Base-by-base conservation (phyloP, 2,888 invertebrate species). In the Achlya flavicornis region DNA sequence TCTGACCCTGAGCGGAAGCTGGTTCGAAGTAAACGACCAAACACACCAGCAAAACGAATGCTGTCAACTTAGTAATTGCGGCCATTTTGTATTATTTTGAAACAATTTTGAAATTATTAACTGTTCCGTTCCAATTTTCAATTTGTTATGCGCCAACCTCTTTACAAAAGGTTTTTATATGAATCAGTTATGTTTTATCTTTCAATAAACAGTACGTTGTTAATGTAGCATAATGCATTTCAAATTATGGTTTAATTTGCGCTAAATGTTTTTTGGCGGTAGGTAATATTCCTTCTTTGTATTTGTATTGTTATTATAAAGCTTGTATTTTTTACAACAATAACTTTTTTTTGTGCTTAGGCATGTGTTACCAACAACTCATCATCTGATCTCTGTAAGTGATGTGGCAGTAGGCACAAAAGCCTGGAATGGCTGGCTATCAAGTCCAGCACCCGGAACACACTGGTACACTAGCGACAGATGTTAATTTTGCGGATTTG, bases 31-130 rank as follows among this genome's bases (percentile, higher is more conserved):
- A 65, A 53, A 76, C 78, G 58, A 84, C 64, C 19, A 81, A 69
- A 61, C 80, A 85, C 48, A 84, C 72, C 3, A 86, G 41, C 58
- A 87, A 66, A 68, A 86, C 62, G 4, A 85, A 41, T 69, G 75
- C 71, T 69, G 83, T 77, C 68, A 87, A 65, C 68, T 83, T 84
- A 0, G 72, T 76, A 32, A 79, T 64, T 35, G 66, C 74, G 48
- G 85, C 82, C 88, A 86, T 87, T 63, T 81, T 83, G 69, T 35
- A 46, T n/a, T 43, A 4, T 71, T 64, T 68, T 72, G 41, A 61
- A 64, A 46, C 6, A 41, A 4, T 71, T 64, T 68, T 72, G 41
- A 61, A 64, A 59, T 19, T 4, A 12, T 5, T 7, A 60, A 60
- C 60, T 43, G n/a, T 32, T 58, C 26, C 26, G 60, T 26, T 19